These are phyloP conservation scores for Sinohyriopsis cumingii DNA, from an alignment of 2,888 invertebrate genomes.

Conservation along the genomic window DNA sequence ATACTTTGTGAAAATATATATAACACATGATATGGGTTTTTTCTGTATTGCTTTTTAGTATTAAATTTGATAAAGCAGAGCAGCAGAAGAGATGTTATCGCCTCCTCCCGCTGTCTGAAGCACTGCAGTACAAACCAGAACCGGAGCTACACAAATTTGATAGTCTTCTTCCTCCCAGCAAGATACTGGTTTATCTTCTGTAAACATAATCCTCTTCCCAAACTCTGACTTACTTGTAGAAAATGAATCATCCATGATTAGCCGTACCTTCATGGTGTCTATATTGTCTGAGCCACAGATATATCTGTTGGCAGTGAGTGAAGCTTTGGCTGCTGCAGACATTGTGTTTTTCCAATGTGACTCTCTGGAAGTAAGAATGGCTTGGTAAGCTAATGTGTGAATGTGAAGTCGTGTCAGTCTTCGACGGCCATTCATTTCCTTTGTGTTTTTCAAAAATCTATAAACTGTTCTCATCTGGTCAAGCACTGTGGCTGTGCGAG, in stretches of 20 bases:
- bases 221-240: conserved; percentile 78
- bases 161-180: conserved; percentile 84
- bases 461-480: conserved; percentile 87
- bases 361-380: conserved; percentile 81
- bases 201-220: conserved; percentile 78
- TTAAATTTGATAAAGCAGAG: conserved; percentile 75
- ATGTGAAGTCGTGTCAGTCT: conserved; percentile 85
- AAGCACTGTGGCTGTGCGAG: conserved; percentile 84
- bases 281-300: conserved; percentile 81
- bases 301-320: conserved; percentile 86
- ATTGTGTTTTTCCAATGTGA: conserved; percentile 83
- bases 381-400: conserved; percentile 90
- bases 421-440: conserved; percentile 73
- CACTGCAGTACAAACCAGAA: conserved; percentile 86
- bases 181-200: conserved; percentile 82
- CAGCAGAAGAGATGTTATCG: conserved; percentile 91
- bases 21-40: too few species aligned
- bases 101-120: conserved; percentile 89
- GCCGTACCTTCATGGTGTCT: conserved; percentile 75
- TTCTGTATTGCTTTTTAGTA: not conserved
- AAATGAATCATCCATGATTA: conserved; percentile 88
- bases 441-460: conserved; percentile 51
- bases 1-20: too few species aligned
- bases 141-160: conserved; percentile 87
- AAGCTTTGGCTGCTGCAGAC: conserved; percentile 87